phyloP scores from a whole-genome alignment of 1,140 invertebrate species.

The Rhopalosiphum padi region DNA sequence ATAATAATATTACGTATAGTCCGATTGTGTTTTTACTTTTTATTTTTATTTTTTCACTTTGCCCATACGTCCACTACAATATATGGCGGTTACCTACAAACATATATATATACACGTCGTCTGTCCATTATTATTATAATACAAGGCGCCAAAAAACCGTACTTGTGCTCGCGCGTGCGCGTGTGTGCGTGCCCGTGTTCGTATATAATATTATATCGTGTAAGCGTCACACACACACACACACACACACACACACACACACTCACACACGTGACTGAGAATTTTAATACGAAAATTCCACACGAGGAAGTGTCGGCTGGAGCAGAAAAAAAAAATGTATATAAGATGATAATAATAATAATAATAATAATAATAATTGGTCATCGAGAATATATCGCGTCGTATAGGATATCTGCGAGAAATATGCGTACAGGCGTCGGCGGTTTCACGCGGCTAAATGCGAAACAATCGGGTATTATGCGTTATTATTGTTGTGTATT shows the following conservation, averaged over 20 bases:
- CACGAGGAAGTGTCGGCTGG: background rate
- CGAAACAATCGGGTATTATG: slow-evolving; percentile 35
- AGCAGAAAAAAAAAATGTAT: background rate
- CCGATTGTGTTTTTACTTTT: background rate
- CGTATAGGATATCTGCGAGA: background rate
- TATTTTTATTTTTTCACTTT: background rate
- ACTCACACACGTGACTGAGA: background rate
- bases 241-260: background rate
- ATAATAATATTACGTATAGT: background rate
- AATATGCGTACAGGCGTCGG: background rate
- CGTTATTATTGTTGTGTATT: background rate
- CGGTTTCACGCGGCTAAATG: slow-evolving; percentile 52
- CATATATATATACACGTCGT: background rate
- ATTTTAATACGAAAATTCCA: slow-evolving; percentile 55
- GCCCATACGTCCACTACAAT: background rate
- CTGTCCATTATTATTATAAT: background rate
- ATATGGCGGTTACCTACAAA: background rate
- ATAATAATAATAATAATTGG: slow-evolving; percentile 16
- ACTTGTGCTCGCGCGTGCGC: background rate
- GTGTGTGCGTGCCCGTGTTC: background rate
- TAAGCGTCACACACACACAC: too few relatives aligned
- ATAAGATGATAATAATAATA: background rate
- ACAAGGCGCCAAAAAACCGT: background rate
- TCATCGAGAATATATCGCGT: background rate
- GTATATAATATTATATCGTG: background rate